Conservation (phyloP, 2,113 vertebrate genomes). For the Spilogale gracilis region DNA sequence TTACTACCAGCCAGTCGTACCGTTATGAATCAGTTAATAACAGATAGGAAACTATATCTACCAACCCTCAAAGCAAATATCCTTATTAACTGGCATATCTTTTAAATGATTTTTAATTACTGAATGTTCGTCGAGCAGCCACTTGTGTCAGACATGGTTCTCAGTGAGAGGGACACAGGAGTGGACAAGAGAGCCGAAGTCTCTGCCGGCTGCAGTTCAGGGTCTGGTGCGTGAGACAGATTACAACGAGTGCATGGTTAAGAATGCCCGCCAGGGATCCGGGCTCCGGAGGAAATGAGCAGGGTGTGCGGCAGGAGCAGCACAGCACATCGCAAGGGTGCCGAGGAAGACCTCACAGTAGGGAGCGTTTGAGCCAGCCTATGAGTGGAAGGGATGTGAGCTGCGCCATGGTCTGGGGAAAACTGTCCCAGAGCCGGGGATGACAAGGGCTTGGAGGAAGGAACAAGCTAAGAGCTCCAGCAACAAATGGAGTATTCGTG, state of each 20-base stretch:
- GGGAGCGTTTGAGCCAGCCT: background rate
- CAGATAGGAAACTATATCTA: background rate
- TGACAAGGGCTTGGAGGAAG: background rate
- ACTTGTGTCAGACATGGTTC: background rate
- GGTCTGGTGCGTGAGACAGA: background rate
- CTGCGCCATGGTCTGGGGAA: background rate
- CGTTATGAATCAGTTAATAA: slow-evolving; percentile 34
- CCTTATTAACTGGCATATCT: background rate
- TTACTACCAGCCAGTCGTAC: slow-evolving; percentile 4
- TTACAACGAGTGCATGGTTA: background rate
- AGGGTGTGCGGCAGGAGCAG: background rate
- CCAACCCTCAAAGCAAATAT: slow-evolving; percentile 5
- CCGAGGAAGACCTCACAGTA: background rate
- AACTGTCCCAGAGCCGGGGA: background rate
- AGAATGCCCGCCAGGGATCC: background rate
- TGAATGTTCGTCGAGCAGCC: background rate
- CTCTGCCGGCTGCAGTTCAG: background rate
- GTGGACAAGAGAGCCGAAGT: background rate
- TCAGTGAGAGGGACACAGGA: background rate
- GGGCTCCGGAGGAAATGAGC: background rate
- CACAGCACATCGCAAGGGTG: background rate
- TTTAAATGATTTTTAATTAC: slow-evolving; percentile 12
- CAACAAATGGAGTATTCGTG: background rate
- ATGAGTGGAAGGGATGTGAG: background rate
- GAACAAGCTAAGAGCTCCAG: background rate